Conservation (phyloP, 1,140 invertebrate species). For the Portunus trituberculatus region DNA sequence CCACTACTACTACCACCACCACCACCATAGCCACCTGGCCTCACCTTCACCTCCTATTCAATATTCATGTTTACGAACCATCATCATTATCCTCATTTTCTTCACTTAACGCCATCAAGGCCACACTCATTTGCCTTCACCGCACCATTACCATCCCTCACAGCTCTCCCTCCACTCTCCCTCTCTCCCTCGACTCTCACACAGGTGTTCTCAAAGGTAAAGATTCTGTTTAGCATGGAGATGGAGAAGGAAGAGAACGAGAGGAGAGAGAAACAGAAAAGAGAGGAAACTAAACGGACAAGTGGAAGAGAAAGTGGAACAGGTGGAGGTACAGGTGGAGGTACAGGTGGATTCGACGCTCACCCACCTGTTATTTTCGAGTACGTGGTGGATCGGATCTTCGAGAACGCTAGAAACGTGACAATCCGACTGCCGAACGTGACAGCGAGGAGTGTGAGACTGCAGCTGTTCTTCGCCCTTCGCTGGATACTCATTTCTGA, state of each 20-base stretch:
- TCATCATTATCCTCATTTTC: not conserved
- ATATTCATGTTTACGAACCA: not conserved
- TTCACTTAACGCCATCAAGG: too few species aligned
- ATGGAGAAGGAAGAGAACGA: constrained; percentile 82
- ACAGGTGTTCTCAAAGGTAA: constrained; percentile 86
- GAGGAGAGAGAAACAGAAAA: not conserved
- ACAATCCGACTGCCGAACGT: constrained; percentile 90
- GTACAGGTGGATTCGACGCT: constrained; percentile 81
- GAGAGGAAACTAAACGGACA: not conserved
- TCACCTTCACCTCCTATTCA: not conserved
- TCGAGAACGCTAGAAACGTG: constrained; percentile 91
- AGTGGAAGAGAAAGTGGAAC: not conserved
- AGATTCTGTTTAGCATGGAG: constrained; percentile 87
- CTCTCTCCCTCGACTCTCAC: not conserved
- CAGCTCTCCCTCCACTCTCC: too few species aligned
- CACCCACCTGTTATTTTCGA: constrained; percentile 84
- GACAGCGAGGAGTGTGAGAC: constrained; percentile 88
- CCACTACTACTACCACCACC: too few species aligned
- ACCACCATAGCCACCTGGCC: too few species aligned
- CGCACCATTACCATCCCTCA: too few species aligned
- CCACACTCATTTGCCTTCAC: too few species aligned
- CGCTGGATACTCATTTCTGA: constrained; percentile 94
- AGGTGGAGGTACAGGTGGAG: too few species aligned
- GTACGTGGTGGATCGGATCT: constrained; percentile 89
- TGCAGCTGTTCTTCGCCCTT: constrained; percentile 91